phyloP scores from a whole-genome alignment of 2,888 invertebrate genomes.

The Lymantria dispar region DNA sequence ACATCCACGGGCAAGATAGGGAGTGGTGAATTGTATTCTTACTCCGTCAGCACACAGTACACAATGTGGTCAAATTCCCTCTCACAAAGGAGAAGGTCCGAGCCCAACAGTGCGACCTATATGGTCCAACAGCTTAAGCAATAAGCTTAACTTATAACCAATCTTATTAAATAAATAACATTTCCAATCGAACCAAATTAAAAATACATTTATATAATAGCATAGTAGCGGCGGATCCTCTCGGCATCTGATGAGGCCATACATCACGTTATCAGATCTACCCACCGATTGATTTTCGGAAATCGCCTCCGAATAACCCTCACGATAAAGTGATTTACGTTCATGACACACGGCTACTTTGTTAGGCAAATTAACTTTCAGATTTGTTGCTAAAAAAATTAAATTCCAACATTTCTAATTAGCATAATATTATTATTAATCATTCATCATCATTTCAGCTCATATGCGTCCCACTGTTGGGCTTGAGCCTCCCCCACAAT shows the following conservation, averaged over 20 bases:
- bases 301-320: constrained; percentile 63
- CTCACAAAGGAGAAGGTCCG: too few relatives aligned
- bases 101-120: too few relatives aligned
- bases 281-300: constrained; percentile 67
- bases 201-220: constrained; percentile 13
- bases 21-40: too few relatives aligned
- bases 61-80: too few relatives aligned
- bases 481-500: too few relatives aligned
- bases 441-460: too few relatives aligned
- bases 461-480: too few relatives aligned
- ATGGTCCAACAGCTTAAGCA: too few relatives aligned
- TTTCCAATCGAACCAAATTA: constrained; percentile 9
- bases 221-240: constrained; percentile 7
- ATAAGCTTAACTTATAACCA: background rate
- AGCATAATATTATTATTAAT: too few relatives aligned
- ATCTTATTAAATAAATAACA: background rate
- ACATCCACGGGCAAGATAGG: too few relatives aligned
- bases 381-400: background rate
- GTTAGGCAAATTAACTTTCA: constrained; percentile 8
- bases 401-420: background rate
- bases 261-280: constrained; percentile 63
- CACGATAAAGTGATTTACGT: constrained; percentile 65
- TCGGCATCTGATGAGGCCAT: constrained; percentile 32
- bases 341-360: constrained; percentile 33
- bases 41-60: too few relatives aligned